Conservation (phyloP, 2,888 invertebrate genomes). For the Chymomyza procnemis region DNA sequence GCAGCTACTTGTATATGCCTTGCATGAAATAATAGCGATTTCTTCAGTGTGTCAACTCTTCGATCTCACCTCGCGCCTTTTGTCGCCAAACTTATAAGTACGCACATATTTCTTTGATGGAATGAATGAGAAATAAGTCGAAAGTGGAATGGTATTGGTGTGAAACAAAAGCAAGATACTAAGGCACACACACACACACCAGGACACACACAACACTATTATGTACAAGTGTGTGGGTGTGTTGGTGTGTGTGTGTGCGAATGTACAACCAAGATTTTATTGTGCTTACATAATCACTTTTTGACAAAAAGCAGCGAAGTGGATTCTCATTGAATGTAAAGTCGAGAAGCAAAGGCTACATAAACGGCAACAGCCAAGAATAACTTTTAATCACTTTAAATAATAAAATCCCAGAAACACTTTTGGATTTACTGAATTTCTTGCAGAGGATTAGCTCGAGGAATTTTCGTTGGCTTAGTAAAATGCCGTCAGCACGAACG, state of each 20-base stretch:
- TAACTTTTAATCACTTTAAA: conserved; percentile 70
- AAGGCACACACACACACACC: no score
- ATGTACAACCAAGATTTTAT: background rate
- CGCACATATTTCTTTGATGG: background rate
- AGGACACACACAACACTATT: no score
- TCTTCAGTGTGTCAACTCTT: background rate
- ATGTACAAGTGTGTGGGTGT: no score
- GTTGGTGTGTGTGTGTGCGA: no score
- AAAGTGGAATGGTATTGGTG: background rate
- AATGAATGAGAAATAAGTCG: background rate
- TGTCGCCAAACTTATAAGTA: background rate
- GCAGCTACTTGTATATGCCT: no score
- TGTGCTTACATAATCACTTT: conserved; percentile 14
- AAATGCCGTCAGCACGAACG: conserved; percentile 51
- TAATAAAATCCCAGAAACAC: conserved; percentile 69
- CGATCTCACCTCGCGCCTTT: background rate
- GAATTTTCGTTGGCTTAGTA: conserved; percentile 55
- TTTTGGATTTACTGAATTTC: conserved; percentile 65
- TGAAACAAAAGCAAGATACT: background rate
- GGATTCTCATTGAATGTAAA: conserved; percentile 11
- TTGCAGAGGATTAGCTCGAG: conserved; percentile 56
- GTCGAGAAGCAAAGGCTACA: conserved; percentile 4
- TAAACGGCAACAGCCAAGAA: conserved; percentile 34
- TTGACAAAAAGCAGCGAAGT: conserved; percentile 14
- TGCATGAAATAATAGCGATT: no score